Conservation (phyloP, 2,113 vertebrate species). For the Gymnarchus niloticus region DNA sequence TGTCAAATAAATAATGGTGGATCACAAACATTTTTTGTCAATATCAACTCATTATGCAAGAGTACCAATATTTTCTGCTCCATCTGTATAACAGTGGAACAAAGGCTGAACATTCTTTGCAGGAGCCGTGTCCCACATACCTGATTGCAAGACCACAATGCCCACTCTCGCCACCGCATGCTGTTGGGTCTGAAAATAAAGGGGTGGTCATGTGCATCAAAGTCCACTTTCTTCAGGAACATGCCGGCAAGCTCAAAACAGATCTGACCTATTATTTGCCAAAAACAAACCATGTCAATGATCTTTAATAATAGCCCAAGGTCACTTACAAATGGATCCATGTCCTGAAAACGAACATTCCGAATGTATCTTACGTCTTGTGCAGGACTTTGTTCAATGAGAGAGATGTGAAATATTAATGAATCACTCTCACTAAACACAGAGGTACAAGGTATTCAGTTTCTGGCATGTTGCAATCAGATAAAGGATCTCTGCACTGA, state of each 20-base stretch:
- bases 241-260: not conserved
- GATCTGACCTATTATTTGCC: not conserved
- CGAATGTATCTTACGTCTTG: conserved; percentile 18
- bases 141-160: conserved; percentile 38
- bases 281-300: not conserved
- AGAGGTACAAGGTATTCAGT: conserved; percentile 23
- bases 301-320: not conserved
- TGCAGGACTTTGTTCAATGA: conserved; percentile 38
- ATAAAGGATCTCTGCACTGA: not conserved
- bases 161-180: conserved; percentile 38
- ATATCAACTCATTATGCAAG: no score
- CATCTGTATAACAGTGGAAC: not conserved
- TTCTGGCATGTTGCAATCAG: conserved; percentile 18
- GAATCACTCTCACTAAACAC: conserved; percentile 33
- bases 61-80: no score
- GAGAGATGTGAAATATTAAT: conserved; percentile 51
- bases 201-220: not conserved
- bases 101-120: not conserved
- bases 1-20: no score
- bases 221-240: not conserved
- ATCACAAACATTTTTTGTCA: no score
- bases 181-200: not conserved
- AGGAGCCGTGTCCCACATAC: conserved; percentile 25
- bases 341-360: conserved; percentile 23
- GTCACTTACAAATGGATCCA: conserved; percentile 46